Evolutionary conservation across 2,113 vertebrate species (phyloP).

Genomic region (Choloepus hoffmanni): DNA sequence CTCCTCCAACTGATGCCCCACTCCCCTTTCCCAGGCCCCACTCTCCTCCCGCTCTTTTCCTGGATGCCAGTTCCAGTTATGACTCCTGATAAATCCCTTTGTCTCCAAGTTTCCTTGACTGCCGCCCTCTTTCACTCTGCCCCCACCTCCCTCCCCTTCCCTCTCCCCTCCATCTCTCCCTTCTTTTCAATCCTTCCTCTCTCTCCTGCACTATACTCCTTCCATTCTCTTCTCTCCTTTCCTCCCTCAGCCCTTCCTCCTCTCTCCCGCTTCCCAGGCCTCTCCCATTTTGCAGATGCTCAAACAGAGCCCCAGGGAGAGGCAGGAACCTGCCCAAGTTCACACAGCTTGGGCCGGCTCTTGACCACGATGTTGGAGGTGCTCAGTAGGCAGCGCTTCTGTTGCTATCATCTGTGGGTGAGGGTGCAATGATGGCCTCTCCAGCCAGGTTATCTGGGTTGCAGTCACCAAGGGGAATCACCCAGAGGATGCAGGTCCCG

Average conservation of each 20-base stretch:
- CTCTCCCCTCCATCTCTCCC: too few relatives aligned
- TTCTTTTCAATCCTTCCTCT: too few relatives aligned
- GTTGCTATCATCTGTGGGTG: fast-evolving
- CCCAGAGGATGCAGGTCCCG: background rate
- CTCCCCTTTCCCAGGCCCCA: too few relatives aligned
- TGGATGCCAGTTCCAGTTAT: background rate
- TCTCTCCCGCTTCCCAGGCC: background rate
- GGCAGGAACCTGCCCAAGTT: background rate
- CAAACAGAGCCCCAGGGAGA: background rate
- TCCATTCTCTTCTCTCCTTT: background rate
- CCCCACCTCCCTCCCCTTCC: too few relatives aligned
- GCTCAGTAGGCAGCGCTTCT: background rate
- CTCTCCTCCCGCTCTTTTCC: background rate
- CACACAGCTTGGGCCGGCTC: background rate
- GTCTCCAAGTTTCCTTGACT: background rate
- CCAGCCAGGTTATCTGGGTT: background rate
- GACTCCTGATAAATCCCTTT: background rate
- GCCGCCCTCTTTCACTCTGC: background rate
- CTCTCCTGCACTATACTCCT: background rate
- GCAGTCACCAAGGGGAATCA: too few relatives aligned
- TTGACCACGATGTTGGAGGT: background rate
- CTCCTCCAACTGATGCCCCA: fast-evolving
- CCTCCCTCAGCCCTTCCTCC: background rate
- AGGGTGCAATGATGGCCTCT: background rate
- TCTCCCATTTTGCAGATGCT: background rate